Evolutionary conservation across 1,140 invertebrate genomes (phyloP).

Genomic region (Leptinotarsa defecta): DNA sequence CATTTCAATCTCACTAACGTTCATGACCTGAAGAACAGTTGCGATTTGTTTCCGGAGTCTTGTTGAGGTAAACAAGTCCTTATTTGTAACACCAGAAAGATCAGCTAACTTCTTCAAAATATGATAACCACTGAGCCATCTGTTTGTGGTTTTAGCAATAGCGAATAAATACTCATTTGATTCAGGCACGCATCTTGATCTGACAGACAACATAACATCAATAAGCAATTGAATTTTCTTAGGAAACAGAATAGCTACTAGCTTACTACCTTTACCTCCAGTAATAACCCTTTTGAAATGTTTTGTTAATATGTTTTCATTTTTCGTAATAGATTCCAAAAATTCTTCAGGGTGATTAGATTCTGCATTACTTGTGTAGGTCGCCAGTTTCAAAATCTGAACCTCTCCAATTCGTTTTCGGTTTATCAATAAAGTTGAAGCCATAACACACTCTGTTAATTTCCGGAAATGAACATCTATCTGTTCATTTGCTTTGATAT

Average conservation of each 20-base stretch:
- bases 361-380: background rate
- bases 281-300: slow-evolving; percentile 40
- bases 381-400: slow-evolving; percentile 7
- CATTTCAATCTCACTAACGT: slow-evolving; percentile 32
- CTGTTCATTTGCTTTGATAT: slow-evolving; percentile 21
- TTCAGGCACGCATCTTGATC: background rate
- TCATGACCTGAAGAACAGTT: slow-evolving; percentile 35
- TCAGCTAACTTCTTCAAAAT: slow-evolving; percentile 27
- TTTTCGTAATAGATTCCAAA: slow-evolving; percentile 32
- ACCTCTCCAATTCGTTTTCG: slow-evolving; percentile 22
- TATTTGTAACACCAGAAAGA: slow-evolving; percentile 22
- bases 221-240: background rate
- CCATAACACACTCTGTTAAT: slow-evolving; percentile 29
- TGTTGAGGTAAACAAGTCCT: slow-evolving; percentile 33
- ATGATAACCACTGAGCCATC: slow-evolving; percentile 17
- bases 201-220: background rate
- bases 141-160: slow-evolving; percentile 7
- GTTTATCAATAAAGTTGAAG: slow-evolving; percentile 8
- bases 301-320: slow-evolving; percentile 30
- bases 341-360: slow-evolving; percentile 28
- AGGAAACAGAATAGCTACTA: slow-evolving; percentile 37
- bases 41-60: slow-evolving; percentile 41
- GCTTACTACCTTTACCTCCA: slow-evolving; percentile 38
- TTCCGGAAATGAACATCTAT: slow-evolving; percentile 21
- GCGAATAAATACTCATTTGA: slow-evolving; percentile 20